phyloP scores from a whole-genome alignment of 2,888 invertebrate genomes.

The Campoletis raptor region DNA sequence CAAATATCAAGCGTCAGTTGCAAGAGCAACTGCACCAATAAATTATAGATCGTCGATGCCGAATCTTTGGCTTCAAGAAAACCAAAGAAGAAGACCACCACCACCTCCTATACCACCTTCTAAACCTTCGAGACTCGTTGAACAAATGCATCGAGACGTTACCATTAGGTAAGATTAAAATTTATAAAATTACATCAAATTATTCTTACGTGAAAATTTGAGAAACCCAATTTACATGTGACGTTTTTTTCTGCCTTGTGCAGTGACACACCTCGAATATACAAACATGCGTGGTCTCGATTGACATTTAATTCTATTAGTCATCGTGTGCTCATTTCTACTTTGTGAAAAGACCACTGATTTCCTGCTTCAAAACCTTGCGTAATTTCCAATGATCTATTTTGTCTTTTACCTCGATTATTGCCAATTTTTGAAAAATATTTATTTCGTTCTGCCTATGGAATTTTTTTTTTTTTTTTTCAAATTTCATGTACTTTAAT shows the following conservation, averaged over 20 bases:
- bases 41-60: constrained; percentile 87
- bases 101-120: constrained; percentile 86
- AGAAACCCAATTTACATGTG: not conserved
- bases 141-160: constrained; percentile 81
- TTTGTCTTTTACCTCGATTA: not conserved
- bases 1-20: constrained; percentile 83
- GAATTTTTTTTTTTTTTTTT: not conserved
- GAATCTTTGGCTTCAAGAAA: constrained; percentile 86
- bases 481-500: too few species aligned
- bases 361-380: constrained; percentile 56
- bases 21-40: constrained; percentile 77
- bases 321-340: not conserved
- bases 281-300: not conserved
- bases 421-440: too few species aligned
- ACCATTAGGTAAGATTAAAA: constrained; percentile 79
- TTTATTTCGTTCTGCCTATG: not conserved
- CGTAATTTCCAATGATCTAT: constrained; percentile 52
- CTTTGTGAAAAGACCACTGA: constrained; percentile 26
- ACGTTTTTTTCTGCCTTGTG: not conserved
- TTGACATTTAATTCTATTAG: not conserved
- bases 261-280: not conserved
- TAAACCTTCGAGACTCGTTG: constrained; percentile 86
- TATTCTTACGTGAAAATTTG: not conserved
- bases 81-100: constrained; percentile 83
- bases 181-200: not conserved